A percentile compares a stretch with the other conserved stretches of the same genome.
Evolutionary conservation across 1,140 invertebrate genomes (phyloP).

Genomic region (Mercenaria mercenaria): DNA sequence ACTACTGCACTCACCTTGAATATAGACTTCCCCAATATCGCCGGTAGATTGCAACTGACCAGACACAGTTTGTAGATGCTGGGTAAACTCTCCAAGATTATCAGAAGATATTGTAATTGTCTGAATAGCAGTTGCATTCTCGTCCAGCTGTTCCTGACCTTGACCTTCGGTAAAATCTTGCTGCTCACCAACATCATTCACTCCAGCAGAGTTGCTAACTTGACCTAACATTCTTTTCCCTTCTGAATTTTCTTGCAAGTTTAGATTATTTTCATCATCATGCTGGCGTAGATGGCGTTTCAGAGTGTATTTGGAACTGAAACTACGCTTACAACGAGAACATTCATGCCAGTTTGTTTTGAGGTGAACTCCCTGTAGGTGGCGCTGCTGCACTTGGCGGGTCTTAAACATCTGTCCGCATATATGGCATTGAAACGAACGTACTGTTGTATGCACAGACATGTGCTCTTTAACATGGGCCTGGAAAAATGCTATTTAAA

Average conservation of each 20-base stretch:
- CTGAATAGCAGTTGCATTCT: constrained; percentile 20
- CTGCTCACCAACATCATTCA: neutral
- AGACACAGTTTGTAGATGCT: constrained; percentile 17
- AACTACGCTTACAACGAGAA: constrained; percentile 82
- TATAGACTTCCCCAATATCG: constrained; percentile 35
- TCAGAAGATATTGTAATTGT: constrained; percentile 52
- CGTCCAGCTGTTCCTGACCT: constrained; percentile 6
- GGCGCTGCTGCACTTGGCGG: constrained; percentile 85
- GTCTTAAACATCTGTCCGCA: constrained; percentile 87
- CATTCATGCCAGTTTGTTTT: constrained; percentile 85
- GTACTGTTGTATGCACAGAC: constrained; percentile 85
- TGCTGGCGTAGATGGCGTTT: constrained; percentile 85
- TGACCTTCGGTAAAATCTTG: neutral
- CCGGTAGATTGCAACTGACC: neutral
- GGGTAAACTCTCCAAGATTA: constrained; percentile 5
- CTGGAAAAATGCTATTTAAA: constrained; percentile 74
- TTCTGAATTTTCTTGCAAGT: neutral
- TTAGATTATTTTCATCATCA: neutral
- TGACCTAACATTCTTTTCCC: neutral
- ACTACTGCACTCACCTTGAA: constrained; percentile 14
- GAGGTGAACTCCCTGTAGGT: constrained; percentile 85
- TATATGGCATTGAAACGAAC: constrained; percentile 86
- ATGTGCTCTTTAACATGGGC: constrained; percentile 80
- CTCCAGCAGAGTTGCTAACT: neutral
- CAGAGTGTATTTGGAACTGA: constrained; percentile 86